Evolutionary conservation across 2,113 vertebrate species (phyloP).

Genomic region (Alexandromys fortis): DNA sequence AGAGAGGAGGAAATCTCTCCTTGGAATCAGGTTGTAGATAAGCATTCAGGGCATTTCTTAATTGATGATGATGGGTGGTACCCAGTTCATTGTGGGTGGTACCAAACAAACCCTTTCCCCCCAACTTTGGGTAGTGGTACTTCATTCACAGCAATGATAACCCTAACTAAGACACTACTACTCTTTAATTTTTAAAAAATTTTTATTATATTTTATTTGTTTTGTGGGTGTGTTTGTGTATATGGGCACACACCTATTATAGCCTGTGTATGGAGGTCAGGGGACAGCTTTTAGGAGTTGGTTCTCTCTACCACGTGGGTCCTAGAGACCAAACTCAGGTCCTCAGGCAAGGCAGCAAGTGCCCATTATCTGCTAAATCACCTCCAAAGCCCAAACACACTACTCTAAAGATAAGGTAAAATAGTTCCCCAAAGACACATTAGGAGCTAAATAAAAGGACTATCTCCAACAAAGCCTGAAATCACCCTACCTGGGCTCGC

Average conservation of each 20-base stretch:
- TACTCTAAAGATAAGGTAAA: constrained; percentile 29
- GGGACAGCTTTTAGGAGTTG: no score
- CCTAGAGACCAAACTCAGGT: neutral
- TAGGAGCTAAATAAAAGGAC: constrained; percentile 19
- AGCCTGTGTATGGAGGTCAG: no score
- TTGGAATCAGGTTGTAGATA: neutral
- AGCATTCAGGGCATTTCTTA: neutral
- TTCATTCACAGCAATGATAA: neutral
- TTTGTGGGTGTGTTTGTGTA: neutral
- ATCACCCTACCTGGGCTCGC: constrained; percentile 93
- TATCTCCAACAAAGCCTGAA: neutral
- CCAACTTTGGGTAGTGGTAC: neutral
- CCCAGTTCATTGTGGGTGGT: neutral
- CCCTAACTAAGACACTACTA: neutral
- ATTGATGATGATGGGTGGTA: neutral
- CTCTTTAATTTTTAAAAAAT: neutral
- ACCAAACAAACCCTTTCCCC: neutral
- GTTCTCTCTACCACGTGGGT: no score
- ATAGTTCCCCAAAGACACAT: neutral
- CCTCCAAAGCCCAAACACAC: neutral
- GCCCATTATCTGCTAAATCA: no score
- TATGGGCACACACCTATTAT: no score
- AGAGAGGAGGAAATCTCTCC: neutral
- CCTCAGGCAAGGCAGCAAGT: neutral
- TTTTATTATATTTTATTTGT: neutral